Conservation (phyloP, 1,140 invertebrate genomes). For the Neodiprion fabricii region DNA sequence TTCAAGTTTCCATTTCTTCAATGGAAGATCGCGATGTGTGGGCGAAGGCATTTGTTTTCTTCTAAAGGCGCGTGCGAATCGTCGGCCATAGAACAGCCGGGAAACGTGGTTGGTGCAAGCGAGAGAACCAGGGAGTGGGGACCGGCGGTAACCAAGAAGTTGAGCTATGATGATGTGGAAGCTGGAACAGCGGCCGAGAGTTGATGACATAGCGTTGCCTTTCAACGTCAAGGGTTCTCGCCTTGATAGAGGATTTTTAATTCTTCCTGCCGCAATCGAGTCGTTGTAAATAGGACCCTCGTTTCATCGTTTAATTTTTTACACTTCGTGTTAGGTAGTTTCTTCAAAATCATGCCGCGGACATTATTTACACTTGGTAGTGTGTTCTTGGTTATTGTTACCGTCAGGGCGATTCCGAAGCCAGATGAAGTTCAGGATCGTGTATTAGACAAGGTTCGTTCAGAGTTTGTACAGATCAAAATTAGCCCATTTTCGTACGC, state of each 20-base stretch:
- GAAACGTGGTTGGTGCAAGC: slow-evolving; percentile 18
- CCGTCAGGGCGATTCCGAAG: slow-evolving; percentile 65
- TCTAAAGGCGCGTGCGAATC: slow-evolving; percentile 6
- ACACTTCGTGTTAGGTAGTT: not conserved
- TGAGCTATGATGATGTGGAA: slow-evolving; percentile 34
- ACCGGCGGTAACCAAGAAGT: slow-evolving; percentile 28
- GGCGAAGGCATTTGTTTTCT: not conserved
- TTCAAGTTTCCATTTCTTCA: not conserved
- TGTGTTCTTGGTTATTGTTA: slow-evolving; percentile 34
- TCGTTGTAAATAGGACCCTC: not conserved
- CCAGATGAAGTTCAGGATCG: slow-evolving; percentile 64
- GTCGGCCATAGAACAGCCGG: slow-evolving; percentile 21
- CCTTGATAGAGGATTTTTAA: too few species aligned
- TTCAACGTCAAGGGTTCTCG: not conserved
- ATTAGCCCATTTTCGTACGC: slow-evolving; percentile 12
- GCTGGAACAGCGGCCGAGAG: not conserved
- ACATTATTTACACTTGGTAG: not conserved
- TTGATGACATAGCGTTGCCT: not conserved
- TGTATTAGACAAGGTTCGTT: slow-evolving; percentile 62
- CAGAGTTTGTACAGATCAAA: not conserved
- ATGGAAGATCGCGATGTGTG: not conserved
- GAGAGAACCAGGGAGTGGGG: slow-evolving; percentile 28
- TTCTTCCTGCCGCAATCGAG: not conserved
- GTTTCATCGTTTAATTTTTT: not conserved
- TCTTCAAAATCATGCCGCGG: not conserved